Conservation (phyloP, 2,113 vertebrate genomes). For the Poicephalus gulielmi region DNA sequence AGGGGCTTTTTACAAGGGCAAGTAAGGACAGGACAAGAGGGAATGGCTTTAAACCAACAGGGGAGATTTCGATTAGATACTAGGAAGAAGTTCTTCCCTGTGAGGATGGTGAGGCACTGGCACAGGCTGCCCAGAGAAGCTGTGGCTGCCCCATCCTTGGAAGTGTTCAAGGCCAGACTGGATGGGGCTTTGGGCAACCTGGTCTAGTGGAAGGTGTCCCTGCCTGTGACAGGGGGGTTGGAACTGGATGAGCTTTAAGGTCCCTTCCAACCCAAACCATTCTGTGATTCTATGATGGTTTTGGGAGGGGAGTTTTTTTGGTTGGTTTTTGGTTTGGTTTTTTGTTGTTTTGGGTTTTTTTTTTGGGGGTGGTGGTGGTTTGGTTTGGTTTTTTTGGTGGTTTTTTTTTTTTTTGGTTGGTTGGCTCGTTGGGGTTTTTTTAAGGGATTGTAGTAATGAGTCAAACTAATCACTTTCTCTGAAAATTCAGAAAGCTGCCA, state of each 20-base stretch:
- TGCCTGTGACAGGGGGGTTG: background rate
- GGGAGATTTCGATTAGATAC: background rate
- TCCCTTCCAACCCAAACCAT: background rate
- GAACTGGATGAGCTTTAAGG: background rate
- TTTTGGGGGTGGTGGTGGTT: too few relatives aligned
- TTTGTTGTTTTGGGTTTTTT: too few relatives aligned
- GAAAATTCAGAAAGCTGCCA: background rate
- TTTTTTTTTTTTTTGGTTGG: background rate
- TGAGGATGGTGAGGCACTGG: background rate
- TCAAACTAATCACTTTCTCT: background rate
- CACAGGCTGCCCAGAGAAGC: background rate
- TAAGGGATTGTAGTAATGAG: background rate
- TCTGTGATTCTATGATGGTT: background rate
- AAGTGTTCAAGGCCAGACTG: background rate
- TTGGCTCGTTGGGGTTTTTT: background rate
- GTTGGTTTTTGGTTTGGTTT: too few relatives aligned
- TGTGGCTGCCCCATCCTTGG: background rate
- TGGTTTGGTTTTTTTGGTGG: too few relatives aligned
- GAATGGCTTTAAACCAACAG: background rate
- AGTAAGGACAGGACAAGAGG: background rate
- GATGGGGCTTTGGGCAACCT: background rate
- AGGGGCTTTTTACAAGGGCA: background rate
- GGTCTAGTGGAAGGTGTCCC: background rate
- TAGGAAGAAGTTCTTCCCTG: background rate
- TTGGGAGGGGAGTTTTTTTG: too few relatives aligned